Percentiles rank a stretch among this genome's conserved stretches.
Conservation (phyloP, 2,113 vertebrate genomes). For the Sylvicapra grimmia region DNA sequence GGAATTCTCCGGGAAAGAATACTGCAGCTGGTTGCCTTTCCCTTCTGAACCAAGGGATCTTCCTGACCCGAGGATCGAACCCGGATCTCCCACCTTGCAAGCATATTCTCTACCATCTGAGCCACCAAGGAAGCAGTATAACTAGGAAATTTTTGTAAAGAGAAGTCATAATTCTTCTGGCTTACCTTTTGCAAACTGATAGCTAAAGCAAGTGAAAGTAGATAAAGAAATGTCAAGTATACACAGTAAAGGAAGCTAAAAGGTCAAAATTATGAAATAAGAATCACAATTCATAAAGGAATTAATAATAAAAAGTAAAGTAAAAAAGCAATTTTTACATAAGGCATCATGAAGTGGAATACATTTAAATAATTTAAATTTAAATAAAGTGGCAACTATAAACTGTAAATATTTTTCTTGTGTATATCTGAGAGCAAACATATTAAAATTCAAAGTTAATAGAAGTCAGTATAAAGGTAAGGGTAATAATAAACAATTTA, state of each 20-base stretch:
- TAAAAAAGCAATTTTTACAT: neutral
- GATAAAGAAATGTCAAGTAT: neutral
- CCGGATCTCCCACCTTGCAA: neutral
- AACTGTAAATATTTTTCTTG: neutral
- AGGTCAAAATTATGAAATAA: neutral
- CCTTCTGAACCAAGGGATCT: neutral
- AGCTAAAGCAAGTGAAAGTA: neutral
- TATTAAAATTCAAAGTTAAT: neutral
- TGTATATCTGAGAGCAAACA: neutral
- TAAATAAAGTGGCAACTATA: neutral
- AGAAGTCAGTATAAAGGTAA: neutral
- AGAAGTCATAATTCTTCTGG: neutral
- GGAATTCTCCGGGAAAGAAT: neutral
- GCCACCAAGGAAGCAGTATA: neutral
- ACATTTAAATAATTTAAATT: neutral
- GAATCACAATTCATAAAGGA: neutral
- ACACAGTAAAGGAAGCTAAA: neutral
- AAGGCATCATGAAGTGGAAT: neutral
- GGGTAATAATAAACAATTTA: neutral
- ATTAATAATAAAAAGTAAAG: neutral
- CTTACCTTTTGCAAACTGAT: neutral
- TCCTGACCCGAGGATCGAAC: rapidly evolving
- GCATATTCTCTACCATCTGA: neutral
- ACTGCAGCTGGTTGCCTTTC: neutral
- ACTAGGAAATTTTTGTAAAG: neutral